Conservation (phyloP, 2,113 vertebrate genomes). For the Neodon shergylaensis region DNA sequence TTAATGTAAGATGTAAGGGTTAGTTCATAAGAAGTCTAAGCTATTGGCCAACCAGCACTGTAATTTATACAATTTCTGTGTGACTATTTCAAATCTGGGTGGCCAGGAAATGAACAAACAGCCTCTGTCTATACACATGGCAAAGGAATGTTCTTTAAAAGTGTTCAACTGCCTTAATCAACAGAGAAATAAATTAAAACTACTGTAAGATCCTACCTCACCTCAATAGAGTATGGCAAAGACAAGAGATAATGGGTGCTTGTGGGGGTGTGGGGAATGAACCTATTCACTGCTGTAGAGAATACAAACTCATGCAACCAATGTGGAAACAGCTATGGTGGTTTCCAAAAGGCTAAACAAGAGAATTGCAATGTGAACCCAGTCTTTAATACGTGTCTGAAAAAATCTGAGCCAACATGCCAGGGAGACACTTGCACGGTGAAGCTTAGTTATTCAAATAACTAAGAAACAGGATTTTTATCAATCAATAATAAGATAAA, state of each 20-base stretch:
- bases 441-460: neutral
- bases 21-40: too few relatives aligned
- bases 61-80: too few relatives aligned
- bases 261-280: neutral
- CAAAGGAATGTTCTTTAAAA: neutral
- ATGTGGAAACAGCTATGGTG: too few relatives aligned
- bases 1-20: too few relatives aligned
- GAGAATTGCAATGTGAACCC: neutral
- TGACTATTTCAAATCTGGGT: too few relatives aligned
- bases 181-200: neutral
- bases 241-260: neutral
- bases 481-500: neutral
- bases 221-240: neutral
- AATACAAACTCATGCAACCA: neutral
- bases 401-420: neutral
- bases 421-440: neutral
- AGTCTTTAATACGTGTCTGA: neutral
- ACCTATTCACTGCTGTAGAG: neutral
- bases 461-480: neutral
- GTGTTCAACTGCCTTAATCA: neutral
- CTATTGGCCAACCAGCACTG: too few relatives aligned
- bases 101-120: too few relatives aligned
- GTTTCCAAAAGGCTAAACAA: neutral
- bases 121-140: neutral
- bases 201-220: neutral